Evolutionary conservation across 2,888 invertebrate species (phyloP), one percentile per base, ranked within the genome.

Genomic region (Leptopilina myrica): DNA sequence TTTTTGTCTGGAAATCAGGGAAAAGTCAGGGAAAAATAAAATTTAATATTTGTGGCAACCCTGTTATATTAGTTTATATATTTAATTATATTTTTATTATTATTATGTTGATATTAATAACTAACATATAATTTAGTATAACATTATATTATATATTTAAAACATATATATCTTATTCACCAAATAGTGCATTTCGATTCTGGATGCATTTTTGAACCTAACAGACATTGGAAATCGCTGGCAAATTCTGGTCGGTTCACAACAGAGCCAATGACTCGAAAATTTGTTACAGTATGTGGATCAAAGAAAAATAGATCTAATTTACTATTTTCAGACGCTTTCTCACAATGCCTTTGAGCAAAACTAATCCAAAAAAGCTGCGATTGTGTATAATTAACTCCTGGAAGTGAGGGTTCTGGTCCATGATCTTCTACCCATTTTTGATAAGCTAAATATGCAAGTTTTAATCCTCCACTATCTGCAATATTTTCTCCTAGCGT

Each of bases 401-500:
- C 97, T 0, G 97, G 97, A 53, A 97, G 92, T 76, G 93, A 92
- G 43, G 0, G 92, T 91, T 87, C 97, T 97, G 0, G 92, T 92
- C 95, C 94, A 88, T 96, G 94, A 9, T 95, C 93, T 33, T 93
- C 92, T 0, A 93, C 94, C 96, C 96, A 97, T 11, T 94, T 94
- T 69, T 95, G 93, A 91, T 97, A 97, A 0, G 97, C 97, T 82
- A 95, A 93, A 91, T 98, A 98, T 0, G 98, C 96, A 90, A 97
- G 96, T 90, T 98, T 98, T 83, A 98, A 95, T 0, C 98, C 98
- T 0, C 98, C 98, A 89, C 98, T 98, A 91, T 98, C 98, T 0
- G 98, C 98, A 79, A 98, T 98, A 91, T 98, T 98, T 91, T 98
- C 98, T 14, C 97, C 97, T 92, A 97, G 97, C 0, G 98, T 98